Base-by-base conservation (phyloP, 2,888 invertebrate genomes). In the Erebia palarica region DNA sequence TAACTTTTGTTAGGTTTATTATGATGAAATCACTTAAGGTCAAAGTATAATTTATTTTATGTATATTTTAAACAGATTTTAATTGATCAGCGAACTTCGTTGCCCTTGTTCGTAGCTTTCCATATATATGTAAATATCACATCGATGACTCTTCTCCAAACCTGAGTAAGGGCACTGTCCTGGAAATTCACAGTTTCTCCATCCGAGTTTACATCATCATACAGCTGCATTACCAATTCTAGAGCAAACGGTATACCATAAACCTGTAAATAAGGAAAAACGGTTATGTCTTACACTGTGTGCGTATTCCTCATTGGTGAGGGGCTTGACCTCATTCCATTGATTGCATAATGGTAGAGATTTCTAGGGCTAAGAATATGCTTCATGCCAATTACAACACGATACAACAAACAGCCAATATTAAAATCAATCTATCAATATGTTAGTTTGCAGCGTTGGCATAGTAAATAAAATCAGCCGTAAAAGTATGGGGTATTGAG, bases 141-240 rank as follows among this genome's bases (percentile, higher is more conserved):
- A 11, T 86, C 78, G 3, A 91, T 85, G 0, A 90, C 73, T 13
- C 85, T 77, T 1, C 74, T 73, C 92, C 92, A 92, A 13, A 91
- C 79, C 61, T 88, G 82, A 0, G 72, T 74, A 0, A 78, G 66
- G 14, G 75, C 72, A 7, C 55, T 67, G 0, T 65, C 61, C 10
- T 51, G 49, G n/a, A 66, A 73, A 10, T 14, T 44, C 49, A 70
- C 1, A 65, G 21, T 0, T 8, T 57, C 47, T 0, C 73, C 64
- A 57, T 1, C 4, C 3, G 10, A 0, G 0, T 5, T 0, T 3
- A 51, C n/a, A 4, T 75, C 65, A 0, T 65, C 14, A 65, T 88
- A 90, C 0, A 81, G 53, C 68, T 91, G 91, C 90, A 92, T 90
- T 2, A 86, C 85, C 21, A 91, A 79, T 75, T 92, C 92, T 78